Percentiles rank a stretch among this genome's conserved stretches.
Conservation (phyloP, 2,888 invertebrate species). For the Xylocampa areola region DNA sequence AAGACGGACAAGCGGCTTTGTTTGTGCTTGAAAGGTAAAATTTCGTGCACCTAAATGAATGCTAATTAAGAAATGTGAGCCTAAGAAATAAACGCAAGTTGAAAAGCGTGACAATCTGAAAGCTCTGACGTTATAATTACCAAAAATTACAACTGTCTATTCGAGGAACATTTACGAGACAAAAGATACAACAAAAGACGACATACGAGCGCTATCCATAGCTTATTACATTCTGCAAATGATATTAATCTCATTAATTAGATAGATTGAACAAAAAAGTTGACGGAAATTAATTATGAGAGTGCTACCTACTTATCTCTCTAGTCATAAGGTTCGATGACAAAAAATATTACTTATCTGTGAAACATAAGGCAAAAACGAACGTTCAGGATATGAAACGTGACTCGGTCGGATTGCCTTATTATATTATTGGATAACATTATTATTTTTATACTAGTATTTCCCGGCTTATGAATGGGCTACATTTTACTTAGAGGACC, state of each 20-base stretch:
- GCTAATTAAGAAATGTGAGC: conserved; percentile 84
- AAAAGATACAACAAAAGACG: conserved; percentile 18
- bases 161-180: conserved; percentile 24
- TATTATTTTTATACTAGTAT: conserved; percentile 33
- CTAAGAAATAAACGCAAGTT: conserved; percentile 73
- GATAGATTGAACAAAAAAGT: conserved; percentile 28
- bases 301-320: conserved; percentile 29
- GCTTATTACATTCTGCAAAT: conserved; percentile 15
- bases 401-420: conserved; percentile 27
- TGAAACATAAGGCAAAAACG: conserved; percentile 14
- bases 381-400: conserved; percentile 23
- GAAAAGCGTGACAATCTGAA: conserved; percentile 71
- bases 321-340: conserved; percentile 27
- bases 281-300: conserved; percentile 46
- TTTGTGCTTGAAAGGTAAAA: conserved; percentile 83
- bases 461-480: conserved; percentile 19
- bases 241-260: conserved; percentile 44
- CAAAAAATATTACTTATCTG: conserved; percentile 28
- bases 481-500: conserved; percentile 6
- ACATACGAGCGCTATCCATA: conserved; percentile 10
- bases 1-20: conserved; percentile 84
- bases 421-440: conserved; percentile 34
- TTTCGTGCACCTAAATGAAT: conserved; percentile 79
- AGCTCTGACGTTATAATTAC: conserved; percentile 67
- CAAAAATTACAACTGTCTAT: conserved; percentile 53